Conservation (phyloP, 2,888 invertebrate genomes). For the Dioctria linearis region DNA sequence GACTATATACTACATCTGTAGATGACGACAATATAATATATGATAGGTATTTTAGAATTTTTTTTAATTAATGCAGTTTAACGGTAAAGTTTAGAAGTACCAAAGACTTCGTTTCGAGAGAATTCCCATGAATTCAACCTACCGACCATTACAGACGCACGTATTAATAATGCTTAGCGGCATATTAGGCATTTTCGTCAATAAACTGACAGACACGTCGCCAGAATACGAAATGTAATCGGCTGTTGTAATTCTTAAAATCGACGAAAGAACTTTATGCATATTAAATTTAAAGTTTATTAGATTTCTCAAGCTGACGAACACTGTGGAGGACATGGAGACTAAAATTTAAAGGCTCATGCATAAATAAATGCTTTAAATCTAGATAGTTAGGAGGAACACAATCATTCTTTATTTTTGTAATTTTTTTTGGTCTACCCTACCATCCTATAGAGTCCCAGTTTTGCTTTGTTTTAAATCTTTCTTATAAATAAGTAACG, state of each 20-base stretch:
- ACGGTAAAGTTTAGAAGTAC: neutral
- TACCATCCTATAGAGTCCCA: too few relatives aligned
- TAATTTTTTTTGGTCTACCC: too few relatives aligned
- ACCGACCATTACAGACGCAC: neutral
- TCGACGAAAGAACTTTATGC: slow-evolving; percentile 19
- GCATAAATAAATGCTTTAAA: too few relatives aligned
- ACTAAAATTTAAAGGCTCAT: too few relatives aligned
- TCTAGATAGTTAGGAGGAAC: too few relatives aligned
- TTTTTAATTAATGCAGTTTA: neutral
- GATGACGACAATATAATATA: too few relatives aligned
- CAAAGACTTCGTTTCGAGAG: neutral
- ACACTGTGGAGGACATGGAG: too few relatives aligned
- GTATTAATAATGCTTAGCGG: neutral
- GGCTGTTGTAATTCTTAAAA: neutral
- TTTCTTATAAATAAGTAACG: too few relatives aligned
- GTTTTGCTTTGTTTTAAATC: too few relatives aligned
- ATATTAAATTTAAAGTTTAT: slow-evolving; percentile 5
- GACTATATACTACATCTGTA: too few relatives aligned
- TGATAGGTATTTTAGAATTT: neutral
- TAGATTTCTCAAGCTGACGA: neutral
- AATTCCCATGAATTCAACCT: neutral
- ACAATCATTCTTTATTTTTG: too few relatives aligned
- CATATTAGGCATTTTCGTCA: slow-evolving; percentile 31
- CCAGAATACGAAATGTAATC: slow-evolving; percentile 5
- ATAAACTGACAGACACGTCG: slow-evolving; percentile 20